Evolutionary conservation across 2,113 vertebrate genomes (phyloP), one percentile per base, ranked within the genome.

Genomic region (Prionailurus viverrinus): DNA sequence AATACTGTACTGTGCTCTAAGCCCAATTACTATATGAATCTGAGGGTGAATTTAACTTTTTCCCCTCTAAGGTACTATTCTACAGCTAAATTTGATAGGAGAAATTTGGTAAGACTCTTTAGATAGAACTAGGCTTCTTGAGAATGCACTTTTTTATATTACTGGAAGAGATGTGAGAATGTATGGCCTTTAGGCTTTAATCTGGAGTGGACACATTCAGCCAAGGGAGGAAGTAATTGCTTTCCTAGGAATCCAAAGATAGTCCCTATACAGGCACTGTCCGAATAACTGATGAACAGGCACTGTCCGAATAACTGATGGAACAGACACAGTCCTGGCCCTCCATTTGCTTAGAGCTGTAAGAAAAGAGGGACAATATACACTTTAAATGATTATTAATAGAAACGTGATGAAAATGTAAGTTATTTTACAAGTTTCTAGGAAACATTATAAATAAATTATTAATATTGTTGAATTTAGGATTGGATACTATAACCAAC

Each of bases 81-180:
- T 91, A 18, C 55, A 94, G 39, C 65, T 74, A 41, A 96, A 91
- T 69, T 96, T 90, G 74, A 66, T 73, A 87, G 65, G 63, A 85
- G 66, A 63, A 86, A 74, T 81, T 90, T 78, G 31, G 14, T 66
- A 84, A 55, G 14, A 94, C 11, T 69, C 1, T 94, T 94, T 6
- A 80, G 29, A 93, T 63, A 74, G 91, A 80, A 41, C 5, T 74
- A 68, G 76, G 25, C 53, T 96, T 88, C 36, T 63, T 96, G 58
- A 82, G 53, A 94, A 15, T 87, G 51, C 0, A 27, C 14, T 79
- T 83, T 76, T 71, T 80, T 74, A 73, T 12, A 41, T 94, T 83
- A 71, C 13, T 91, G 55, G 39, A 95, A 66, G 71, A 79, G 31
- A 19, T 48, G 21, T 83, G 19, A 71, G 16, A 83, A 14, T 61